These are phyloP conservation scores for Spodoptera picta DNA, from an alignment of 2,888 invertebrate species.

Conservation along the genomic window DNA sequence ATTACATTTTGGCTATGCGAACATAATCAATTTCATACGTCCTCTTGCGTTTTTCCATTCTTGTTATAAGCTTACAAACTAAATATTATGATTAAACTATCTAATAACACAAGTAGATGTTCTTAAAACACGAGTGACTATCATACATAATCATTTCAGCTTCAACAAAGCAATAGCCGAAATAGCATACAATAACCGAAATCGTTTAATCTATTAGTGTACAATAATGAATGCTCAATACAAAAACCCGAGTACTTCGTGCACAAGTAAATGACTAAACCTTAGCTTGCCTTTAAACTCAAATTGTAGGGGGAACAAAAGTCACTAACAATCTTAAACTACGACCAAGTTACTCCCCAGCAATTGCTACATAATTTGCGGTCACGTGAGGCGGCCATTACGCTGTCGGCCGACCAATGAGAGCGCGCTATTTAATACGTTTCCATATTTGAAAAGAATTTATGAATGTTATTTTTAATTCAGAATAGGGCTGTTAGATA, in stretches of 20 bases:
- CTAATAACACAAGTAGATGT: no score
- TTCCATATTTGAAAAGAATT: conserved; percentile 80
- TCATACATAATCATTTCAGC: no score
- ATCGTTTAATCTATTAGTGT: neutral
- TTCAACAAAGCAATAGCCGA: no score
- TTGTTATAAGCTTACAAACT: no score
- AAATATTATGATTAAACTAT: no score
- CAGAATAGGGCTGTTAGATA: conserved; percentile 57
- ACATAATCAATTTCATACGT: no score
- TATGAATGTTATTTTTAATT: conserved; percentile 67
- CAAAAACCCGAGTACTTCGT: conserved; percentile 36
- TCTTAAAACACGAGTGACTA: no score
- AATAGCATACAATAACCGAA: no score
- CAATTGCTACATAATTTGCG: conserved; percentile 84
- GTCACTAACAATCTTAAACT: conserved; percentile 66
- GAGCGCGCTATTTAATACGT: conserved; percentile 80
- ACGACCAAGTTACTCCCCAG: conserved; percentile 69
- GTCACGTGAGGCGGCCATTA: conserved; percentile 88
- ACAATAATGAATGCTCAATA: conserved; percentile 10
- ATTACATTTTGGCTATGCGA: no score
- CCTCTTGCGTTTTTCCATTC: no score
- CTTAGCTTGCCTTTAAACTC: conserved; percentile 51
- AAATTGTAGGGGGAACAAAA: conserved; percentile 57
- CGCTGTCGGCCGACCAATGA: conserved; percentile 77
- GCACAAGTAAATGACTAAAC: conserved; percentile 51